A percentile compares a stretch with the other conserved stretches of the same genome.
Evolutionary conservation across 1,140 invertebrate genomes (phyloP).

Genomic region (Sitodiplosis mosellana): DNA sequence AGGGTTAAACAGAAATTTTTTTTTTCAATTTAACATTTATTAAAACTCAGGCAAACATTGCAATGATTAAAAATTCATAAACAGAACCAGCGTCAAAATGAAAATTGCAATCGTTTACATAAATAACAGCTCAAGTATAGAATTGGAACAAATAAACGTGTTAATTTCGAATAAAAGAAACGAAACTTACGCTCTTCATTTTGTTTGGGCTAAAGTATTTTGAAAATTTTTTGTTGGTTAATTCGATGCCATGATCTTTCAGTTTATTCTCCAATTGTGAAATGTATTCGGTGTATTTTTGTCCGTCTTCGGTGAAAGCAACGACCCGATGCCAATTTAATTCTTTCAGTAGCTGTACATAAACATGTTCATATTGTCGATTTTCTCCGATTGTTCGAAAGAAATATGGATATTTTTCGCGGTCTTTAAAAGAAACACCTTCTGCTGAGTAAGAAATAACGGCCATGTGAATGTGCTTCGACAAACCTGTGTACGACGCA

Average conservation of each 20-base stretch:
- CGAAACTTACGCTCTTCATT: conserved; percentile 28
- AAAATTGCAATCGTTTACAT: no score
- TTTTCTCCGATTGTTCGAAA: conserved; percentile 70
- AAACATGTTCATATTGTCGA: conserved; percentile 37
- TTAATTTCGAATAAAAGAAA: background rate
- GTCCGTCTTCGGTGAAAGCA: conserved; percentile 56
- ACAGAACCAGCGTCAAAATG: no score
- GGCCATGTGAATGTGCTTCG: conserved; percentile 54
- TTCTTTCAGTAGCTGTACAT: conserved; percentile 20
- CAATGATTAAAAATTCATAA: no score
- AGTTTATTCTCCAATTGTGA: conserved; percentile 44
- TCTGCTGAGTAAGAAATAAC: conserved; percentile 71
- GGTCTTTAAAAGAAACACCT: conserved; percentile 47
- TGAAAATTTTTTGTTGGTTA: conserved; percentile 53
- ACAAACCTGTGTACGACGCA: conserved; percentile 28
- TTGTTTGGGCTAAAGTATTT: conserved; percentile 26
- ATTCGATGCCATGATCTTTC: conserved; percentile 37
- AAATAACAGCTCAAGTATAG: no score
- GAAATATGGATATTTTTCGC: conserved; percentile 59
- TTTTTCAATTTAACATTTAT: no score
- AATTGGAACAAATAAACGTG: background rate
- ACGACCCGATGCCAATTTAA: conserved; percentile 53
- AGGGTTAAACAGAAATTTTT: no score
- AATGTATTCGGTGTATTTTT: conserved; percentile 66
- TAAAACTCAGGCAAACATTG: no score